These are phyloP conservation scores for Popillia japonica DNA, from an alignment of 1,140 invertebrate genomes.

Conservation along the genomic window DNA sequence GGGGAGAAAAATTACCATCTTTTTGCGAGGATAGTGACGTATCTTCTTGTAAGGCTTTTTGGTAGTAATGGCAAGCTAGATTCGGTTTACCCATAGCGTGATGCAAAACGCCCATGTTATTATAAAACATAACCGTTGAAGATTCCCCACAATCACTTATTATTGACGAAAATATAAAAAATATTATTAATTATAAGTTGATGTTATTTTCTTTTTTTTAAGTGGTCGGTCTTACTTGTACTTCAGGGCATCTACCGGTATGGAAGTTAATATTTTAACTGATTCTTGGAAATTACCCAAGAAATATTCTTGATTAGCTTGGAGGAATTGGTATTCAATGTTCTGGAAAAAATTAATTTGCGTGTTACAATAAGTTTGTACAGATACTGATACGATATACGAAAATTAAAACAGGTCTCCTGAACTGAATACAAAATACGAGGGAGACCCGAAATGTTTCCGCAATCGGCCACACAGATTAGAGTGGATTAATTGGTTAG, in stretches of 20 bases:
- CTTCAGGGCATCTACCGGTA: slow-evolving; percentile 62
- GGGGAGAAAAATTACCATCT: slow-evolving; percentile 36
- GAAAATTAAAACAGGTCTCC: too few relatives aligned
- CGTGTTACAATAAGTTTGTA: too few relatives aligned
- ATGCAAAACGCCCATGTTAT: slow-evolving; percentile 90
- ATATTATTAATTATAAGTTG: not conserved
- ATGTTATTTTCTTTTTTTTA: too few relatives aligned
- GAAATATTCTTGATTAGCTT: slow-evolving; percentile 76
- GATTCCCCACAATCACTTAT: slow-evolving; percentile 69
- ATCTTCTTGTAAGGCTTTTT: slow-evolving; percentile 85
- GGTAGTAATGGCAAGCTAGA: slow-evolving; percentile 85
- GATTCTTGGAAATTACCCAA: slow-evolving; percentile 74
- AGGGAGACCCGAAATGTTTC: too few relatives aligned
- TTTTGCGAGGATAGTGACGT: slow-evolving; percentile 56
- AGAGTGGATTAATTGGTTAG: too few relatives aligned
- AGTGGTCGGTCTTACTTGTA: slow-evolving; percentile 63
- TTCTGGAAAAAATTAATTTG: slow-evolving; percentile 60
- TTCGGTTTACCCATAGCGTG: slow-evolving; percentile 87
- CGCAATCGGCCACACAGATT: too few relatives aligned
- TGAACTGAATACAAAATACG: too few relatives aligned
- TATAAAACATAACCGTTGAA: slow-evolving; percentile 79
- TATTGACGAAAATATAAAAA: slow-evolving; percentile 38
- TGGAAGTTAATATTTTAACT: slow-evolving; percentile 71
- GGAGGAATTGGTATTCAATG: slow-evolving; percentile 70
- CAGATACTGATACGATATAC: too few relatives aligned